Base-by-base conservation (phyloP, 2,888 invertebrate genomes). In the Neria commutata region DNA sequence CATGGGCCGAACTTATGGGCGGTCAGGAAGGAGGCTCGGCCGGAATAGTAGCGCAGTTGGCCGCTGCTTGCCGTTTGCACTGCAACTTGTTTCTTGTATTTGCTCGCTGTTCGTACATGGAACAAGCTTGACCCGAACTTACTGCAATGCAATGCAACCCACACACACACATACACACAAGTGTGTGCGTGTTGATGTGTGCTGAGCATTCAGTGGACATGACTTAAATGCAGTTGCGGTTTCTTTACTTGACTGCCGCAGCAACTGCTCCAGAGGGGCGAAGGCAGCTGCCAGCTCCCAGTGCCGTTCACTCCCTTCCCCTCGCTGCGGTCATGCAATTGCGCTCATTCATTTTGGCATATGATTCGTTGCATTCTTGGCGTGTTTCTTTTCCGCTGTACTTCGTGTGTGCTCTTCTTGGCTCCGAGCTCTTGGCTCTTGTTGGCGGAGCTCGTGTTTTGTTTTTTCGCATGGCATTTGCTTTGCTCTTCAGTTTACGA, bases 271-370 rank as follows among this genome's bases (percentile, higher is more conserved):
- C 6, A 11, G 29, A 29, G 29, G 29, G 29, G 29, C 29, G 11
- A 29, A 8, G 29, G 29, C n/a, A n/a, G 29, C 11, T 11, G 29
- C 11, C 29, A 11, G 6, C 29, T 11, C 6, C 11, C 29, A 11
- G 6, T 11, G 29, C 29, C 29, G 29, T 29, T 11, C 6, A 8
- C 29, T 6, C 11, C 29, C 6, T 29, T 29, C n/a, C 10, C 19
- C 23, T 14, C 2, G 47, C 23, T 24, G 23, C 23, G 14, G 47
- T 26, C 6, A 40, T 19, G 51, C 51, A 51, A 40, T 40, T 51
- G 51, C 40, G 37, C 34, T 37, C 51, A 51, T 51, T 51, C 51
- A 51, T 40, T 51, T 34, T 42, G 42, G 17, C 21, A 14, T 19
- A 42, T 19, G 21, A 51, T 51, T 51, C 40, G 26, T 49, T 19